Evolutionary conservation across 2,888 invertebrate genomes (phyloP), one percentile per base, ranked within the genome.

Genomic region (Dynastes tityus): DNA sequence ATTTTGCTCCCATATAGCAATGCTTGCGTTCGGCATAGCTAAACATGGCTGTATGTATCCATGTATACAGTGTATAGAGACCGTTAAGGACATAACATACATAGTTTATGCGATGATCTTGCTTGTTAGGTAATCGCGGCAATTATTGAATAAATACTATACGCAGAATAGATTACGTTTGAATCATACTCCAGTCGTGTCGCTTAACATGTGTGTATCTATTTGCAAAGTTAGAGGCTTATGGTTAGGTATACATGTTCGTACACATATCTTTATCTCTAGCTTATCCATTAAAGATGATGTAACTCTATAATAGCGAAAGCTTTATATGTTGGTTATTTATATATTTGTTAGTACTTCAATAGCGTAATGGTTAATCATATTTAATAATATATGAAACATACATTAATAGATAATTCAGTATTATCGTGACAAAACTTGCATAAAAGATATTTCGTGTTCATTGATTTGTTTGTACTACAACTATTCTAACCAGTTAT

Each of bases 61-160:
- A 5, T 13, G 2, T 53, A 29, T 37, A 64, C 1, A 29, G n/a
- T 29, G 64, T 29, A 37, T 37, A 37, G 32, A 32, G 37, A 67
- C 67, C 67, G 67, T 67, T 67, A 67, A 67, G 40, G 40, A 45
- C 45, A 45, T 67, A 67, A 45, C 16, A 29, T 67, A 40, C 45
- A 45, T 45, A 29, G 9, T 67, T 40, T 67, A 45, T 1, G 45
- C 45, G 37, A 40, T 67, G 65, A 45, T 65, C n/a, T 29, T 40
- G 45, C 40, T 67, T 37, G 45, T 67, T 67, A 67, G 65, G 65
- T 67, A 67, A 67, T 67, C 65, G 65, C 16, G 37, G 45, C 65
- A 45, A 67, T 67, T 67, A 67, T 45, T 67, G 40, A 67, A 67
- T 67, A 67, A 67, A 45, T 40, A 67, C 29, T 64, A 64, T 32